phyloP scores from a whole-genome alignment of 1,140 invertebrate genomes.

The Drosophila guanche region DNA sequence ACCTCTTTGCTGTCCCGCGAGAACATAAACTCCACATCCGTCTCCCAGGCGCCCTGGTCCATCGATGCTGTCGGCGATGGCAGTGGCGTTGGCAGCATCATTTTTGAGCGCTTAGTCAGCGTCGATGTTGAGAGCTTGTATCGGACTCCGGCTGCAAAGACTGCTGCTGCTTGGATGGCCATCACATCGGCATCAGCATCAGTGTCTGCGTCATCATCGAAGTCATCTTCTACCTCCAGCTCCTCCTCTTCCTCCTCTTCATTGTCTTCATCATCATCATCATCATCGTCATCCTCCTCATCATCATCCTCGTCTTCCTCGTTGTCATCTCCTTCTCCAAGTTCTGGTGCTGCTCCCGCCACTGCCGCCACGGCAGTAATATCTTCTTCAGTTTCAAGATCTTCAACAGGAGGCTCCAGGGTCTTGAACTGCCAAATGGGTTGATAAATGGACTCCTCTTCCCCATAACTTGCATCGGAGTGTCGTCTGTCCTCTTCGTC shows the following conservation, averaged over 20 bases:
- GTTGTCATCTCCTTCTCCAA: conserved; percentile 27
- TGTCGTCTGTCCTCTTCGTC: neutral
- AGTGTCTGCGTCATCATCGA: conserved; percentile 39
- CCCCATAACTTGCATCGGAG: conserved; percentile 2
- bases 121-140: conserved; percentile 46
- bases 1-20: conserved; percentile 38
- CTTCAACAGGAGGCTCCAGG: conserved; percentile 41
- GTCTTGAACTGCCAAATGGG: conserved; percentile 82
- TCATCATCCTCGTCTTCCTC: conserved; percentile 31
- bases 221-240: conserved; percentile 16
- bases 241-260: conserved; percentile 21
- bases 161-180: conserved; percentile 56
- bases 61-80: conserved; percentile 71
- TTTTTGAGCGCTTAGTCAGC: conserved; percentile 50
- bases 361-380: neutral
- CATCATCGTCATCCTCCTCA: conserved; percentile 39
- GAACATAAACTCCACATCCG: conserved; percentile 80
- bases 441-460: conserved; percentile 81
- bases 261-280: conserved; percentile 46
- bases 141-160: conserved; percentile 62
- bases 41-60: conserved; percentile 80
- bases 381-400: conserved; percentile 17
- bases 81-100: conserved; percentile 54
- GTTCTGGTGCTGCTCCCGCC: too few species aligned
- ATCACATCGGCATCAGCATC: conserved; percentile 40